Evolutionary conservation across 64 coral and sea anemone genomes (phyloP).

Genomic region (Pocillopora verrucosa): DNA sequence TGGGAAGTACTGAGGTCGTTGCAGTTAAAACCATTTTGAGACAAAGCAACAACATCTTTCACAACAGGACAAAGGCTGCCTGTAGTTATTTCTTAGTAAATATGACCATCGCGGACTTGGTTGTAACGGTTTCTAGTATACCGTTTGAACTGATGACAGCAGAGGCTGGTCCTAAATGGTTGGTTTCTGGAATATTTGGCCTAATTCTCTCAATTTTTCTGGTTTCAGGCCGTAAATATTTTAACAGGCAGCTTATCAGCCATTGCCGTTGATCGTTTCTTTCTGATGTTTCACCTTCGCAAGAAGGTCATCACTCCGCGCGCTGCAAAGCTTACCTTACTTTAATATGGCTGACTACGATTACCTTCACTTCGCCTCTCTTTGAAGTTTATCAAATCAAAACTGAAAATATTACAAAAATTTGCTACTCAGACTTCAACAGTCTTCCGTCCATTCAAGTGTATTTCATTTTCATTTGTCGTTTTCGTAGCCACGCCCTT

Average conservation of each 20-base stretch:
- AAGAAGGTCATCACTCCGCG: constrained; percentile 1
- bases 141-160: neutral
- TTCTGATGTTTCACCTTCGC: constrained; percentile 20
- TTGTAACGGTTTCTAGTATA: neutral
- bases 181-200: neutral
- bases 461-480: neutral
- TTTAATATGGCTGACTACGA: constrained; percentile 18
- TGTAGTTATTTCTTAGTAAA: constrained; percentile 36
- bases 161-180: neutral
- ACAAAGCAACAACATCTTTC: neutral
- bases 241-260: constrained; percentile 33
- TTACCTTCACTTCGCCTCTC: neutral
- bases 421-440: constrained; percentile 11
- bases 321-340: neutral
- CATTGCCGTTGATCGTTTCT: constrained; percentile 28
- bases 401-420: neutral
- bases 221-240: constrained; percentile 18
- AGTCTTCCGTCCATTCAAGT: too few species aligned
- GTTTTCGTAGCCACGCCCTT: constrained; percentile 27
- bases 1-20: constrained; percentile 6
- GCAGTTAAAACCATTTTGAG: neutral
- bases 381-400: neutral
- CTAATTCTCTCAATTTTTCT: constrained; percentile 4
- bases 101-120: constrained; percentile 16
- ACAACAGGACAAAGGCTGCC: constrained; percentile 14